Conservation (phyloP, 2,113 vertebrate genomes). For the Oceanites oceanicus region DNA sequence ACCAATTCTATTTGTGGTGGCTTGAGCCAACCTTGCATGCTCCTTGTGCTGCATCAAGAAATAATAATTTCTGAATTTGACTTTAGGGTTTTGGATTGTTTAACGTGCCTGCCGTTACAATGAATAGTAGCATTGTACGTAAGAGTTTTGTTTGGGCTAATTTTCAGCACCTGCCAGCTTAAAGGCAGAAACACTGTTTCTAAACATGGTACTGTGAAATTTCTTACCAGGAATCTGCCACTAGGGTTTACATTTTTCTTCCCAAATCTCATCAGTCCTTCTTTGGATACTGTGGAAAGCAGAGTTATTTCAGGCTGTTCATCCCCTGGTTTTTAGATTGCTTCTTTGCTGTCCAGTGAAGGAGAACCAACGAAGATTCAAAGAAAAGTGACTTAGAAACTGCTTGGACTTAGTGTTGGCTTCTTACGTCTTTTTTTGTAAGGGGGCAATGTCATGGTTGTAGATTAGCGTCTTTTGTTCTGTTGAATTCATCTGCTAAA, state of each 20-base stretch:
- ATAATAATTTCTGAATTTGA: not conserved
- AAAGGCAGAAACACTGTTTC: not conserved
- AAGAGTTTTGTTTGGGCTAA: not conserved
- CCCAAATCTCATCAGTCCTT: not conserved
- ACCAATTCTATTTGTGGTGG: not conserved
- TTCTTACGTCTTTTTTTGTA: accelerated
- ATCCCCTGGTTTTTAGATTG: not conserved
- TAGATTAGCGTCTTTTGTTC: not conserved
- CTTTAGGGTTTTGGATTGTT: not conserved
- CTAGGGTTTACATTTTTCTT: not conserved
- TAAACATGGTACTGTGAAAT: accelerated
- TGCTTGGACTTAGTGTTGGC: accelerated
- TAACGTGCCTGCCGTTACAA: accelerated
- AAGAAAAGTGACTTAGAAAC: not conserved
- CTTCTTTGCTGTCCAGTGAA: accelerated
- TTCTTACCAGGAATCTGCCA: not conserved
- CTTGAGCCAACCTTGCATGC: too few species aligned
- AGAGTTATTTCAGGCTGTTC: not conserved
- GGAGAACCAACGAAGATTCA: not conserved
- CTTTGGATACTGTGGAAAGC: not conserved
- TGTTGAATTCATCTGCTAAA: not conserved
- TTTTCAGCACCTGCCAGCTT: not conserved
- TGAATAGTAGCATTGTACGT: accelerated
- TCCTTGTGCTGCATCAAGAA: not conserved
- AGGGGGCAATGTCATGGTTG: not conserved